Conservation (phyloP, 2,113 vertebrate genomes). For the Nycticebus coucang region DNA sequence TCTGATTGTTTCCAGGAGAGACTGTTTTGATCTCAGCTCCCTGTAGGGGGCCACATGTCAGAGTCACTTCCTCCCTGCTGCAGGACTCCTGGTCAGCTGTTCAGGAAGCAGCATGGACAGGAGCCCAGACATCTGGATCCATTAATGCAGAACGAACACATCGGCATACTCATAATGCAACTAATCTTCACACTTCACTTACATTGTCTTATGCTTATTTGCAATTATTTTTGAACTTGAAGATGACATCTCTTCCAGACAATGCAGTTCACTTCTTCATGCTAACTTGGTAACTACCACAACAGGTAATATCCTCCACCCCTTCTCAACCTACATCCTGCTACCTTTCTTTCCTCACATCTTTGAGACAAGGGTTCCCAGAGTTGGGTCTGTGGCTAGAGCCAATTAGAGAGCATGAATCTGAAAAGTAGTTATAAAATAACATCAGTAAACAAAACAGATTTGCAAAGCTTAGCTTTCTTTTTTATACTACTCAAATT, state of each 20-base stretch:
- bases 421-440: neutral
- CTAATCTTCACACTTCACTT: neutral
- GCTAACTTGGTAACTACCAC: constrained; percentile 1
- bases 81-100: neutral
- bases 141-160: neutral
- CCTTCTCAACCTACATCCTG: neutral
- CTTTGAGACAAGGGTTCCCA: neutral
- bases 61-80: neutral
- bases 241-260: neutral
- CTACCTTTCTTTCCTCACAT: neutral
- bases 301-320: neutral
- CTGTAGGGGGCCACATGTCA: neutral
- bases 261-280: neutral
- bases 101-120: neutral
- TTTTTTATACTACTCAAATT: neutral
- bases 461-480: neutral
- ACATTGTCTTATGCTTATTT: neutral
- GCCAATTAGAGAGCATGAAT: neutral
- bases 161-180: neutral
- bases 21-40: neutral
- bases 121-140: neutral
- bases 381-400: neutral
- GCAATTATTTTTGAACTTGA: constrained; percentile 8
- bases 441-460: neutral
- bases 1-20: neutral